A percentile compares a stretch with the other conserved stretches of the same genome.
These are phyloP conservation scores for Lysandra bellargus DNA, from an alignment of 2,888 invertebrate genomes.

Conservation along the genomic window DNA sequence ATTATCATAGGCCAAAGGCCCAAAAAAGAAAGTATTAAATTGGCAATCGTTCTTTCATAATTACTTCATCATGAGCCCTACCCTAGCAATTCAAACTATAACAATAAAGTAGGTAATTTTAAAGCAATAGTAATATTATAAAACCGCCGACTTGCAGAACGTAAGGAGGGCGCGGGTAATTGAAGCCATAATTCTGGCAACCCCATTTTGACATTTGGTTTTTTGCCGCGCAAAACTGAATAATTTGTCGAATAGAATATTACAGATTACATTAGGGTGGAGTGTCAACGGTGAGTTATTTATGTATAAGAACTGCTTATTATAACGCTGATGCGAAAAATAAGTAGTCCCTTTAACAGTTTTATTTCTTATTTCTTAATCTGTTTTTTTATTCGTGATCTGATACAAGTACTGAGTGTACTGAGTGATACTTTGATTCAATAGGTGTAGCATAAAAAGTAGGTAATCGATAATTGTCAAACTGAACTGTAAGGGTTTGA, in stretches of 20 bases:
- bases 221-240: slow-evolving; percentile 62
- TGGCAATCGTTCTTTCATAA: background rate
- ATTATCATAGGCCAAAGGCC: too few relatives aligned
- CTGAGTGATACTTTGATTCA: too few relatives aligned
- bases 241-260: slow-evolving; percentile 62
- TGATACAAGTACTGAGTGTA: too few relatives aligned
- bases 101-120: slow-evolving; percentile 48
- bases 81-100: slow-evolving; percentile 39
- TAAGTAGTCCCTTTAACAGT: background rate
- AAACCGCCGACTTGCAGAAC: slow-evolving; percentile 60
- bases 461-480: background rate
- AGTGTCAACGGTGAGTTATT: slow-evolving; percentile 49
- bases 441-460: too few relatives aligned
- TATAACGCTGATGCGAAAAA: background rate
- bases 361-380: background rate
- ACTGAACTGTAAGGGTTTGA: background rate
- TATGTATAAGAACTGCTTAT: slow-evolving; percentile 33
- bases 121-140: slow-evolving; percentile 49
- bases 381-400: background rate
- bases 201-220: slow-evolving; percentile 78
- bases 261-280: slow-evolving; percentile 57
- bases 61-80: background rate
- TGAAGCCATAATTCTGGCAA: slow-evolving; percentile 76
- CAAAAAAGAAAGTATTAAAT: background rate
- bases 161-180: slow-evolving; percentile 69